These are phyloP conservation scores for Hyperoplus lanceolatus DNA, from an alignment of 2,797 vertebrate genomes.

Conservation along the genomic window DNA sequence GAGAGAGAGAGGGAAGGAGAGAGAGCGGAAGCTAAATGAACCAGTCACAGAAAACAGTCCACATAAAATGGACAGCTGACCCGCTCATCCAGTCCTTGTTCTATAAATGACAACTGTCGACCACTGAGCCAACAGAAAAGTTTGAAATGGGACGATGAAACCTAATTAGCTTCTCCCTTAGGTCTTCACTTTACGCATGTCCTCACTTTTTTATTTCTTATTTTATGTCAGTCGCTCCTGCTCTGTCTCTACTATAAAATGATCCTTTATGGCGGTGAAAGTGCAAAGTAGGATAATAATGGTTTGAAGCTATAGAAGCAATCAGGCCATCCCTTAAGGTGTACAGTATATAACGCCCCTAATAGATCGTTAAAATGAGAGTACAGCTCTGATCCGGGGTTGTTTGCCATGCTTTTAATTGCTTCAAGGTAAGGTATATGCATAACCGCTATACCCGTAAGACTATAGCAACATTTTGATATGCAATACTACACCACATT, in stretches of 20 bases:
- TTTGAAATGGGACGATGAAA: slow-evolving; percentile 58
- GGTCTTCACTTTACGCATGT: slow-evolving; percentile 31
- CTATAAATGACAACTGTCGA: slow-evolving; percentile 49
- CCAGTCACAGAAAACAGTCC: slow-evolving; percentile 17
- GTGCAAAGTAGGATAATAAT: slow-evolving; percentile 12
- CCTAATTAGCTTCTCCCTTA: slow-evolving; percentile 57
- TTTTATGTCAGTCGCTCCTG: slow-evolving; percentile 43
- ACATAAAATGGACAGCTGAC: slow-evolving; percentile 55
- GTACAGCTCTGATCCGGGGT: neutral
- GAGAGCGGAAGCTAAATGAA: slow-evolving; percentile 6
- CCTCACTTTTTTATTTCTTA: slow-evolving; percentile 35
- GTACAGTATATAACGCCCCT: too few relatives aligned
- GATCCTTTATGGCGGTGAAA: slow-evolving; percentile 22
- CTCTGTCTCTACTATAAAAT: slow-evolving; percentile 39
- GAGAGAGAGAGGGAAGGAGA: neutral
- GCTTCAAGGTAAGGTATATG: neutral
- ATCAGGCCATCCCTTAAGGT: neutral
- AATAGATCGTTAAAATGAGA: neutral
- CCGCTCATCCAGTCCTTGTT: slow-evolving; percentile 43
- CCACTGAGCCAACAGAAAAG: slow-evolving; percentile 38
- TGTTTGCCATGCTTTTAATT: neutral
- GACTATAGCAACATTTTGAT: slow-evolving; percentile 37
- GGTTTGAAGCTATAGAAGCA: too few relatives aligned
- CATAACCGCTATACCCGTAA: too few relatives aligned
- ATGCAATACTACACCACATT: slow-evolving; percentile 35